phyloP scores from a whole-genome alignment of 2,888 invertebrate species.

The Meta bourneti region DNA sequence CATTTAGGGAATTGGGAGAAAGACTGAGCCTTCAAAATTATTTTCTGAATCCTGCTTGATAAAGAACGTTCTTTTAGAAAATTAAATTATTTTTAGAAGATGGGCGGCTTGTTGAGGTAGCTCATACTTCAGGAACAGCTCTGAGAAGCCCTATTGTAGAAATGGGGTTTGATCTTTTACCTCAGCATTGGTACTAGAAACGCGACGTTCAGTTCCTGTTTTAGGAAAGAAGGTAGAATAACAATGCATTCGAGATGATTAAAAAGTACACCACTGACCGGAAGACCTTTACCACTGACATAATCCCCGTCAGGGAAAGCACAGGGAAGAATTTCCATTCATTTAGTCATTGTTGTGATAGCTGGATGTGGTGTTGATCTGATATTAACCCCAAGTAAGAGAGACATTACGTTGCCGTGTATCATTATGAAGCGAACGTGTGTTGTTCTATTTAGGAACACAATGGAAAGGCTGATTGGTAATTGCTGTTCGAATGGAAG shows the following conservation, averaged over 20 bases:
- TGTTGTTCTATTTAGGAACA: constrained; percentile 55
- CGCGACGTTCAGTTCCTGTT: constrained; percentile 61
- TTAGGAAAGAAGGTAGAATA: neutral
- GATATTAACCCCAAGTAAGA: constrained; percentile 42
- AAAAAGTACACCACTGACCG: no score
- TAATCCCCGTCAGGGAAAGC: neutral
- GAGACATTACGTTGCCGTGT: constrained; percentile 43
- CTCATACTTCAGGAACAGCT: no score
- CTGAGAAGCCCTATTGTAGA: neutral
- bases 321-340: constrained; percentile 24
- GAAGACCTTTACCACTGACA: neutral
- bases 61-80: no score
- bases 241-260: neutral
- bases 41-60: no score
- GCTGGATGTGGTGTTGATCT: constrained; percentile 9
- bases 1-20: no score
- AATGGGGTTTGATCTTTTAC: neutral
- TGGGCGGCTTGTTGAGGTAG: no score
- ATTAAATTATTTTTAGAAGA: no score
- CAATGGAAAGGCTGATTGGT: constrained; percentile 55
- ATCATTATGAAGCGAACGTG: constrained; percentile 57
- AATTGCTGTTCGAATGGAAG: constrained; percentile 39
- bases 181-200: constrained; percentile 4
- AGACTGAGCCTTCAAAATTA: no score
- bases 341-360: constrained; percentile 46